Conservation (phyloP, 2,888 invertebrate genomes). For the Chrysina gloriosa region DNA sequence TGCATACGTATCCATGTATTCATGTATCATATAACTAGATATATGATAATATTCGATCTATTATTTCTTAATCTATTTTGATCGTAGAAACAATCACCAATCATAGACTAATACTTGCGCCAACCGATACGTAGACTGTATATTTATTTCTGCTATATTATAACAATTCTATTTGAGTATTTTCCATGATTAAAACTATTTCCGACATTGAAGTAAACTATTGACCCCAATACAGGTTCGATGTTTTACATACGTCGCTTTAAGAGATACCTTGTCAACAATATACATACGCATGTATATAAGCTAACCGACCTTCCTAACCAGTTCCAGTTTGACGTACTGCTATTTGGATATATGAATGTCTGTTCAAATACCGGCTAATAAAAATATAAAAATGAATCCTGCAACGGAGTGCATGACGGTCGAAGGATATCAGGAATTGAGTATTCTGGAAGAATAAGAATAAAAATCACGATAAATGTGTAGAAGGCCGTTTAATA, state of each 20-base stretch:
- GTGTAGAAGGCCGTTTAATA: no score
- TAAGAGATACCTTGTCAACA: neutral
- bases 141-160: neutral
- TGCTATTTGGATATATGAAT: neutral
- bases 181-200: no score
- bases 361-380: no score
- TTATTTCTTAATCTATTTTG: no score
- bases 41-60: no score
- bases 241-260: neutral
- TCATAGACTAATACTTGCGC: no score
- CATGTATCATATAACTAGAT: no score
- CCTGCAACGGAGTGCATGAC: neutral
- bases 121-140: no score
- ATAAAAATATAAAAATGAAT: conserved; percentile 10
- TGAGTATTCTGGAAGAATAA: no score
- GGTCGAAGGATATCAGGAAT: conserved; percentile 23
- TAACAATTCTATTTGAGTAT: neutral
- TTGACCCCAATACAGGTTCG: conserved; percentile 26
- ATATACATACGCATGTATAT: neutral
- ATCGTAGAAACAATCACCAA: no score
- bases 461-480: no score
- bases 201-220: conserved; percentile 10
- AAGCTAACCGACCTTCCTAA: conserved; percentile 14
- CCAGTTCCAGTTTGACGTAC: conserved; percentile 17
- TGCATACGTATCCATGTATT: no score